These are phyloP conservation scores for Metallyticus violacea DNA, from an alignment of 2,888 invertebrate genomes.

Conservation along the genomic window DNA sequence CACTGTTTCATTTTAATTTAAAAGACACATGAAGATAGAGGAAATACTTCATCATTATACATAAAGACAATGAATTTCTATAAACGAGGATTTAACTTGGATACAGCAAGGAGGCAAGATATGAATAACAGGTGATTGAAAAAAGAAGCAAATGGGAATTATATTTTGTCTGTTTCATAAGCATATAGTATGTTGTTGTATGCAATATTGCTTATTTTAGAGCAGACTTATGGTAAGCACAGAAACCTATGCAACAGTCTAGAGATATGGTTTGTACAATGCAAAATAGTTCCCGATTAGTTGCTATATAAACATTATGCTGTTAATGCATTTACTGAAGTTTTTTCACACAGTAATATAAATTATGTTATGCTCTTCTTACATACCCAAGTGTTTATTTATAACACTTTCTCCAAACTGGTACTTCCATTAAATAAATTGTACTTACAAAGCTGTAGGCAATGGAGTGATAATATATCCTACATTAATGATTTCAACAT, in stretches of 20 bases:
- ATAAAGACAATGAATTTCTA: conserved; percentile 13
- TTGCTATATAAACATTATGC: background rate
- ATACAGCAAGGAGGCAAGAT: background rate
- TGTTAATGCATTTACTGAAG: too few species aligned
- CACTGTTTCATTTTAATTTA: conserved; percentile 16
- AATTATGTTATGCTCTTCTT: too few species aligned
- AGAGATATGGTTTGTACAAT: background rate
- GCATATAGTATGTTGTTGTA: background rate
- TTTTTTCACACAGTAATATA: too few species aligned
- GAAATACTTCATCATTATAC: conserved; percentile 18
- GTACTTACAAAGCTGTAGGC: too few species aligned
- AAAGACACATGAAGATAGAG: conserved; percentile 24
- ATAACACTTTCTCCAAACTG: too few species aligned
- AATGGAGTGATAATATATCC: too few species aligned
- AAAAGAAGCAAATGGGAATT: background rate
- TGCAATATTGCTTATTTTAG: background rate
- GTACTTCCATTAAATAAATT: too few species aligned
- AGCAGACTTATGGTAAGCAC: too few species aligned
- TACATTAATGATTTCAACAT: too few species aligned
- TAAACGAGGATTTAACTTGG: background rate
- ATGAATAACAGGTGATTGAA: background rate
- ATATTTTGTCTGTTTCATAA: background rate
- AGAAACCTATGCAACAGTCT: too few species aligned
- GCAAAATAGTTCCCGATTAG: background rate
- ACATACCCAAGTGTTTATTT: too few species aligned